Conservation (phyloP, 2,797 vertebrate genomes). For the Chloroceryle inda region DNA sequence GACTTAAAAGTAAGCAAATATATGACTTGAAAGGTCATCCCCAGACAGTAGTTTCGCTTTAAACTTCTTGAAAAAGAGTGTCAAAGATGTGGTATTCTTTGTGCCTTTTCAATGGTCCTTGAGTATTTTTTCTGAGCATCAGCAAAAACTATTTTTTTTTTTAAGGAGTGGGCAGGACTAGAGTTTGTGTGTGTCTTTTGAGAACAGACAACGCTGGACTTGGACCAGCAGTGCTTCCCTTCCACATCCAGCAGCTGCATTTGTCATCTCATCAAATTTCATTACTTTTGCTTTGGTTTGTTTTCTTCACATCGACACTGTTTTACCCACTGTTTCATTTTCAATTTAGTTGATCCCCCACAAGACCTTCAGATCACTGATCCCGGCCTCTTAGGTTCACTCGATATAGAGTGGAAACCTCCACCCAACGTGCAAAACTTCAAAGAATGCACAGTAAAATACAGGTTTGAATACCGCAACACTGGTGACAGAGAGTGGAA, state of each 20-base stretch:
- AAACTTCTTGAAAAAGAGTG: not conserved
- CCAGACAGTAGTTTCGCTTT: not conserved
- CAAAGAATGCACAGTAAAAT: slow-evolving; percentile 65
- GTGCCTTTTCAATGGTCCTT: not conserved
- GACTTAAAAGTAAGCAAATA: not conserved
- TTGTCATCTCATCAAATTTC: too few relatives aligned
- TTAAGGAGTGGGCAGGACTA: not conserved
- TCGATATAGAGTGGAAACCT: slow-evolving; percentile 77
- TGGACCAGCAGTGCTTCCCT: not conserved
- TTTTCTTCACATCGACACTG: not conserved
- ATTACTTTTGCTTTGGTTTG: accelerated
- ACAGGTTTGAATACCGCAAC: slow-evolving; percentile 71
- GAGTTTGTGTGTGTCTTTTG: not conserved
- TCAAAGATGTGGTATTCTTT: not conserved
- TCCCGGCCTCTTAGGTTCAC: slow-evolving; percentile 79
- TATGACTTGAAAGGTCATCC: not conserved
- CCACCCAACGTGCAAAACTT: slow-evolving; percentile 11
- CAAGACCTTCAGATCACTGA: slow-evolving; percentile 75
- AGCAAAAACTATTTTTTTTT: not conserved
- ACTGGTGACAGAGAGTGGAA: slow-evolving; percentile 68
- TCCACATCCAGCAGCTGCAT: not conserved
- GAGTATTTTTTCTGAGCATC: not conserved
- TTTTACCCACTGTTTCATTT: not conserved
- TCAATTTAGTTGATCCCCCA: slow-evolving; percentile 75
- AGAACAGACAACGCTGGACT: not conserved